Evolutionary conservation across 2,113 vertebrate species (phyloP).

Genomic region (Labeo rohita): DNA sequence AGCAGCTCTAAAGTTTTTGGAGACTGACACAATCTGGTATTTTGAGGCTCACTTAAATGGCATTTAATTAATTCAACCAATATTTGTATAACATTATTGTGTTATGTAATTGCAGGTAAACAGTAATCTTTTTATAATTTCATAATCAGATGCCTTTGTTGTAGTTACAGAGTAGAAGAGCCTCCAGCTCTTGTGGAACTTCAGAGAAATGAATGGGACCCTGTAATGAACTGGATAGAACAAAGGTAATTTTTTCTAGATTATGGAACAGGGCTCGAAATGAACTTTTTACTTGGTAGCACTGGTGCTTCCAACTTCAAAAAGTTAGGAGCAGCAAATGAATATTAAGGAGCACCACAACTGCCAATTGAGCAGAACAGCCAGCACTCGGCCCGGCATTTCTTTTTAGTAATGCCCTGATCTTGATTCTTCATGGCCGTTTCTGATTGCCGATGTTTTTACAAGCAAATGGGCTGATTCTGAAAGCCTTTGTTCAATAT

Average conservation of each 20-base stretch:
- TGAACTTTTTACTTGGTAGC: too few species aligned
- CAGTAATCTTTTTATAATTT: neutral
- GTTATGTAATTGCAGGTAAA: neutral
- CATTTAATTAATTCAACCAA: neutral
- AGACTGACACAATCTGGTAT: slow-evolving; percentile 96
- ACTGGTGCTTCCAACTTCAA: too few species aligned
- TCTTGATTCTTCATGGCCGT: too few species aligned
- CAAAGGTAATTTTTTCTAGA: slow-evolving; percentile 78
- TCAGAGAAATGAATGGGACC: slow-evolving; percentile 95
- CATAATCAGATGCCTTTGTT: slow-evolving; percentile 24
- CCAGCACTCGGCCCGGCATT: too few species aligned
- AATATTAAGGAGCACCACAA: too few species aligned
- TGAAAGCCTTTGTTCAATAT: too few species aligned
- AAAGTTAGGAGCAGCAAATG: too few species aligned
- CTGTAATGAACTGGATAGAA: slow-evolving; percentile 88
- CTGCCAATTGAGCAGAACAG: too few species aligned
- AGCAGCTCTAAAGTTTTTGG: slow-evolving; percentile 90
- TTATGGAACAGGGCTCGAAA: too few species aligned
- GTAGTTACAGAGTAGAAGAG: slow-evolving; percentile 94
- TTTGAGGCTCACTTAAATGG: neutral
- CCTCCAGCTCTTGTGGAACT: slow-evolving; percentile 89
- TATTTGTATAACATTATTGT: neutral
- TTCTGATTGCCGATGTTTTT: too few species aligned
- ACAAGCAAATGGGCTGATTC: too few species aligned
- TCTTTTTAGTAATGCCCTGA: too few species aligned